These are phyloP conservation scores for Lycocorax pyrrhopterus DNA, from an alignment of 2,113 vertebrate species.

Conservation along the genomic window DNA sequence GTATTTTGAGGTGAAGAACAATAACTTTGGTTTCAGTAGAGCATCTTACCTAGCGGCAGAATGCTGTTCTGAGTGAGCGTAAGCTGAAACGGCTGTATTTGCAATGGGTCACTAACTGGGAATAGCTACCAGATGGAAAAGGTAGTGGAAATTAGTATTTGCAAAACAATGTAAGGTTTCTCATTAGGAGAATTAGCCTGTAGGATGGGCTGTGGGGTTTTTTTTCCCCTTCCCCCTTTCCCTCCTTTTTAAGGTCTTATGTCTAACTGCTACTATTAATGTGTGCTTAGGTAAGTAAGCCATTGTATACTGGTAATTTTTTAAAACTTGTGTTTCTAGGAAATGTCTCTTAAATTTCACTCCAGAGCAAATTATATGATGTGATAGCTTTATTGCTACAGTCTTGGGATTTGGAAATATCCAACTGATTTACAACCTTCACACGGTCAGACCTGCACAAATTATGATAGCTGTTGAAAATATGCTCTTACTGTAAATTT, in stretches of 20 bases:
- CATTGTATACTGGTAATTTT: neutral
- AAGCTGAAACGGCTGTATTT: neutral
- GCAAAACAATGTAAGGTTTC: neutral
- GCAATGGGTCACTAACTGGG: neutral
- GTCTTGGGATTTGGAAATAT: neutral
- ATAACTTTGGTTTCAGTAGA: neutral
- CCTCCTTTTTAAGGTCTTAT: neutral
- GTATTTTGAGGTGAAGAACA: neutral
- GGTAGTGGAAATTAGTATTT: neutral
- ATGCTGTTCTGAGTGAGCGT: neutral
- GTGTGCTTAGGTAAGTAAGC: neutral
- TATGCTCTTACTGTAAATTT: neutral
- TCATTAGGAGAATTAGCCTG: neutral
- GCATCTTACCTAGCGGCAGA: neutral
- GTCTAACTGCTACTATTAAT: neutral
- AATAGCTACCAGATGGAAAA: neutral
- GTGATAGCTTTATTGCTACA: neutral
- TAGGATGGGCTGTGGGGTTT: neutral
- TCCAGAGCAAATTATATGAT: neutral
- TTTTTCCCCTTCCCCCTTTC: rapidly evolving
- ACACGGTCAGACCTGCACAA: neutral
- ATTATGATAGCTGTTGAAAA: neutral
- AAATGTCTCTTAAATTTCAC: neutral
- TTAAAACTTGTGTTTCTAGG: neutral
- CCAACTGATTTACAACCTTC: neutral